Evolutionary conservation across 1,140 invertebrate species (phyloP), one percentile per base, ranked within the genome.

Genomic region (Scaptodrosophila lebanonensis): DNA sequence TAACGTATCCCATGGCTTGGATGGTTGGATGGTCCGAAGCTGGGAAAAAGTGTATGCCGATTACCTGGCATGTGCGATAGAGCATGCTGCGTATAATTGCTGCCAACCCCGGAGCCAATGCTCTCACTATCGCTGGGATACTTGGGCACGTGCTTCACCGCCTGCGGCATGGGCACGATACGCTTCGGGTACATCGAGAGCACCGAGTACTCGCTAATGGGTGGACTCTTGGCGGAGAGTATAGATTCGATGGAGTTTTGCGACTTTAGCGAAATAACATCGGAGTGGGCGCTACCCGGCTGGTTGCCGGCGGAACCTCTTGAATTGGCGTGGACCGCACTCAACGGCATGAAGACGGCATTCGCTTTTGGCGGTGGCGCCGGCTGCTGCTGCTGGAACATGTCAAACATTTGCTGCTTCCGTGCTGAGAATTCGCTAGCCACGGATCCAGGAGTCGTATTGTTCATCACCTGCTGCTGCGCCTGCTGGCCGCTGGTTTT

Each of bases 71-170:
- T 57, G 9, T 40, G 42, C 39, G 44, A 7, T 60, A 66, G 0
- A 33, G 40, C 22, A 13, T 42, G 40, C 22, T 16, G 15, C 25
- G 44, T 18, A 30, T 63, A 61, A 2, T 50, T 62, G 29, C 57
- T 27, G 2, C 66, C 66, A 0, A 32, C 51, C 1, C 90, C 89
- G 0, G 89, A 90, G 0, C 89, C 89, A 47, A 90, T 89, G 69
- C 89, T 90, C 54, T 90, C 90, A 50, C 89, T 90, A 45, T 91
- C 90, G 25, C 89, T 90, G 3, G 89, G 89, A 69, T 90, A 90
- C 62, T 91, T 90, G 48, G 89, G 89, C 2, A 90, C 89, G 39
- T 89, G 89, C 83, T 90, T 90, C 5, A 88, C 84, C 7, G 66
- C 53, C 58, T 67, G 65, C 22, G 68, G 69, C 71, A 85, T 70